Conservation (phyloP, 2,888 invertebrate species). For the Patella caerulea region DNA sequence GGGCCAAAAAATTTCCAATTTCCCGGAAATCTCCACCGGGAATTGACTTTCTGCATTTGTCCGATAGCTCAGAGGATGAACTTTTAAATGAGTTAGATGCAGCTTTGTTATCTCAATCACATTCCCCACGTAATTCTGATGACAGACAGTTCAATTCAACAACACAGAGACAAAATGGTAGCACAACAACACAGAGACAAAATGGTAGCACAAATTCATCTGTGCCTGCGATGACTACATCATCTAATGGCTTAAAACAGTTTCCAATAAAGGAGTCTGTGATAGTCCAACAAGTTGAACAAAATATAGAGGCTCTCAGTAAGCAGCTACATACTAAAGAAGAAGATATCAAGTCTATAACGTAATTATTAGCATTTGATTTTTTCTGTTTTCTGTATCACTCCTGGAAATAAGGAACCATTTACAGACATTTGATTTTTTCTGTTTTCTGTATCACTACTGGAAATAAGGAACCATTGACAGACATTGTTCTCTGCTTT, state of each 20-base stretch:
- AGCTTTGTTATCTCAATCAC: conserved; percentile 28
- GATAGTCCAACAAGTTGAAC: neutral
- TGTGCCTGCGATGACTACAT: neutral
- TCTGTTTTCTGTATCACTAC: neutral
- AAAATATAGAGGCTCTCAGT: neutral
- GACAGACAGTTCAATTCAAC: neutral
- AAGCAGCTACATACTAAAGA: neutral
- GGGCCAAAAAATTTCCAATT: neutral
- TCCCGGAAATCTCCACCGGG: conserved; percentile 1
- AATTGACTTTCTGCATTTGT: conserved; percentile 10
- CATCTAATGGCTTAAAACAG: neutral
- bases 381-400: neutral
- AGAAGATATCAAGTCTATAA: neutral
- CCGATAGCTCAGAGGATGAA: conserved; percentile 46
- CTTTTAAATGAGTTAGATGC: conserved; percentile 59
- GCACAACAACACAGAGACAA: neutral
- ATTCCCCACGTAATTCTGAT: neutral
- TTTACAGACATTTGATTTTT: neutral
- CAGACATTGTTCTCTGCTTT: too few relatives aligned
- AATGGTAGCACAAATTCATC: neutral
- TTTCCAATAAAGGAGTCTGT: neutral
- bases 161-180: neutral
- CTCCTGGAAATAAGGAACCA: too few relatives aligned
- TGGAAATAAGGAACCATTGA: too few relatives aligned
- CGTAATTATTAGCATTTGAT: neutral